phyloP scores from a whole-genome alignment of 2,888 invertebrate genomes.

The Drosophila helvetica region DNA sequence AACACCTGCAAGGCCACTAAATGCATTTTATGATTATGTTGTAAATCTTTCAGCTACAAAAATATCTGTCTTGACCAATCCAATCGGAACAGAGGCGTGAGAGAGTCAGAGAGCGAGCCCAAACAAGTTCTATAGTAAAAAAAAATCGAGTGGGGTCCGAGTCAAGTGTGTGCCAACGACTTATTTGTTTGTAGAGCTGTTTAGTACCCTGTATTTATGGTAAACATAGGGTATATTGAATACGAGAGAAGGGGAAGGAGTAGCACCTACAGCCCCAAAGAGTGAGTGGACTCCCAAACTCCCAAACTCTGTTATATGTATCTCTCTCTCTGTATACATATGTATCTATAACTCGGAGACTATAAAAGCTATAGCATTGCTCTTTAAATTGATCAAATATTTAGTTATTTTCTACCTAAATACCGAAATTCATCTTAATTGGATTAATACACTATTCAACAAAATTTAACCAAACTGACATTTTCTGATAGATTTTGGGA shows the following conservation, averaged over 20 bases:
- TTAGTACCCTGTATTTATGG: background rate
- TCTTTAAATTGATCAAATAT: no score
- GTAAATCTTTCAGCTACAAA: conserved; percentile 19
- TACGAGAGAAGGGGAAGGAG: background rate
- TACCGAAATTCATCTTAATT: no score
- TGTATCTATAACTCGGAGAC: background rate
- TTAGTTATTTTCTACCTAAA: no score
- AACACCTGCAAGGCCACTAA: conserved; percentile 33
- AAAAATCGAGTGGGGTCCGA: conserved; percentile 48
- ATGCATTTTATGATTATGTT: conserved; percentile 30
- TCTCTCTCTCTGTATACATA: background rate
- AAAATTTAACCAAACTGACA: no score
- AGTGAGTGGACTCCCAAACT: no score
- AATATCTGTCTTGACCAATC: background rate
- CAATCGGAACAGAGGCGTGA: background rate
- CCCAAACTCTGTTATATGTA: no score
- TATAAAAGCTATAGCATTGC: no score
- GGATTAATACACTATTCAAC: no score
- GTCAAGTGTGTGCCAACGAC: conserved; percentile 61
- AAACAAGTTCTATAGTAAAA: conserved; percentile 63
- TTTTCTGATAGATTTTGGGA: no score
- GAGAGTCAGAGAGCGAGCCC: conserved; percentile 6
- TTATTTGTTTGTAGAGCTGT: conserved; percentile 66
- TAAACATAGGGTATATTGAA: background rate
- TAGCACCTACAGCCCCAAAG: no score